phyloP scores from a whole-genome alignment of 2,113 vertebrate genomes.

The Ochotona curzoniae region DNA sequence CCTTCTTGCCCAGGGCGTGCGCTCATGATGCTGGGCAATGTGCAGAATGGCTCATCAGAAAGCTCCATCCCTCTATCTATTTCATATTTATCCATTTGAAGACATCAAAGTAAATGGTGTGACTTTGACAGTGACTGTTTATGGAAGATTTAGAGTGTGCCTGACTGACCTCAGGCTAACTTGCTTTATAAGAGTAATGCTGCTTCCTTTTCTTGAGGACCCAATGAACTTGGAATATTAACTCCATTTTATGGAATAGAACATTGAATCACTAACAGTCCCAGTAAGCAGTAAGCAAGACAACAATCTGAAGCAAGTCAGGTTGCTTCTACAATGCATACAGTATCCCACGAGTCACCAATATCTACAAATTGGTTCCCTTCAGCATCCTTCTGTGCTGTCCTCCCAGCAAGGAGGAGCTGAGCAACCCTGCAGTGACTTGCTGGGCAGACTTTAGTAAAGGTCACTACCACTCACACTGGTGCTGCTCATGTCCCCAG shows the following conservation, averaged over 20 bases:
- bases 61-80: not conserved
- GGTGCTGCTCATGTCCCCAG: not conserved
- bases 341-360: too few relatives aligned
- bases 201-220: not conserved
- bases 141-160: rapidly evolving
- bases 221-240: not conserved
- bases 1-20: rapidly evolving
- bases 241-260: not conserved
- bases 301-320: not conserved
- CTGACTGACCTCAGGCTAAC: rapidly evolving
- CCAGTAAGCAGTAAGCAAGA: not conserved
- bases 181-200: not conserved
- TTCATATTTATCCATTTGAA: rapidly evolving
- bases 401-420: not conserved
- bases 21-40: rapidly evolving
- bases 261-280: not conserved
- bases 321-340: not conserved
- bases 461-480: rapidly evolving
- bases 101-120: not conserved
- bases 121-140: not conserved
- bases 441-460: not conserved
- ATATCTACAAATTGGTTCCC: not conserved
- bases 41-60: rapidly evolving
- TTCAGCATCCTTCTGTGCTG: not conserved
- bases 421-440: too few relatives aligned